phyloP scores from a whole-genome alignment of 2,888 invertebrate genomes.

The Hypena proboscidalis region DNA sequence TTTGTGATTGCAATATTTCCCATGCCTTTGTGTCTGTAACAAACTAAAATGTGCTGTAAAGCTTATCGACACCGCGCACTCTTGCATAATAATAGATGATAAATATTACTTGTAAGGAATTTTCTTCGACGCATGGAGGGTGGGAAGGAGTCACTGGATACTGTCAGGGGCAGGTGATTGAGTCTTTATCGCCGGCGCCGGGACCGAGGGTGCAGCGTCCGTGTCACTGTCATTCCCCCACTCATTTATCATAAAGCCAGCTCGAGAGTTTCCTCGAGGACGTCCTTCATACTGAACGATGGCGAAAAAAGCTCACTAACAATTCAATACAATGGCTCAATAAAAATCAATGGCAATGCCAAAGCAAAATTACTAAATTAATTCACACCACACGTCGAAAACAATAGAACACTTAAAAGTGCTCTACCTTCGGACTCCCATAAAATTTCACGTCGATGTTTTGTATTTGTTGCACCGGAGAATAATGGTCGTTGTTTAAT shows the following conservation, averaged over 20 bases:
- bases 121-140: constrained; percentile 53
- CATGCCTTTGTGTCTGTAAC: background rate
- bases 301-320: constrained; percentile 37
- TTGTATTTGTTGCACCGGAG: constrained; percentile 48
- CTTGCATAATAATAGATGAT: constrained; percentile 58
- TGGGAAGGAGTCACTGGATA: constrained; percentile 49
- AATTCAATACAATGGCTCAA: constrained; percentile 14
- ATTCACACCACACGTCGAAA: constrained; percentile 18
- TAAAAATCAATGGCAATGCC: too few species aligned
- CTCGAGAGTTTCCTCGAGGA: constrained; percentile 48
- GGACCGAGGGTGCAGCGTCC: constrained; percentile 62
- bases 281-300: constrained; percentile 32
- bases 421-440: constrained; percentile 41
- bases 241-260: constrained; percentile 64
- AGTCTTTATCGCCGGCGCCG: constrained; percentile 65
- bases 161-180: constrained; percentile 74
- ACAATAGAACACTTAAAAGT: constrained; percentile 45
- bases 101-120: constrained; percentile 59
- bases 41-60: constrained; percentile 16
- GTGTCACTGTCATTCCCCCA: constrained; percentile 60
- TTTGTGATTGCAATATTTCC: background rate
- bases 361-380: too few species aligned
- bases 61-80: constrained; percentile 58
- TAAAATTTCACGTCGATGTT: constrained; percentile 47
- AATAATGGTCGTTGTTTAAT: constrained; percentile 47